Evolutionary conservation across 2,797 vertebrate species (phyloP).

Genomic region (Hemibagrus guttatus): DNA sequence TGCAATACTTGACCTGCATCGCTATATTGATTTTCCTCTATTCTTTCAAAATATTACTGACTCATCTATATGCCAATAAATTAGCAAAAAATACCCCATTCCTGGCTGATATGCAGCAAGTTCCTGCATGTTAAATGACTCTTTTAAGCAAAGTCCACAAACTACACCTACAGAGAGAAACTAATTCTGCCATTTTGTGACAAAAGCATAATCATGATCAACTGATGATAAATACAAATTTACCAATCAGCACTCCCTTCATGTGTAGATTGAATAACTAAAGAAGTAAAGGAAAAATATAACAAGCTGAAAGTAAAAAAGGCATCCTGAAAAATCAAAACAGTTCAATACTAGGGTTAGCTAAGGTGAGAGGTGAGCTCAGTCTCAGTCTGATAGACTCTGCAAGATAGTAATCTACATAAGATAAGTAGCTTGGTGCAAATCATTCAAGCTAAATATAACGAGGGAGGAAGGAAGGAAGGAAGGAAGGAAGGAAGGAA

Average conservation of each 20-base stretch:
- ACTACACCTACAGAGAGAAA: neutral
- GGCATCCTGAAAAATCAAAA: neutral
- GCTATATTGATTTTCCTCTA: neutral
- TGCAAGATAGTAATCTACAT: neutral
- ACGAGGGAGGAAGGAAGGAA: neutral
- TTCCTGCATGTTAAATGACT: neutral
- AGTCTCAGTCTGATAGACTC: neutral
- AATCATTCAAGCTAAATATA: neutral
- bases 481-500: no score
- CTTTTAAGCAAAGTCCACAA: neutral
- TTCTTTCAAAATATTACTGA: neutral
- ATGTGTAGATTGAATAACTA: neutral
- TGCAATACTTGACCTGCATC: neutral
- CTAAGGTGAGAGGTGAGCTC: neutral
- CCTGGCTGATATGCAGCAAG: neutral
- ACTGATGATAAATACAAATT: neutral
- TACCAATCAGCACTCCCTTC: neutral
- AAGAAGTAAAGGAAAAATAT: neutral
- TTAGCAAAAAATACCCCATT: neutral
- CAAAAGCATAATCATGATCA: neutral
- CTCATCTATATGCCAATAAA: neutral
- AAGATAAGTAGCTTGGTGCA: neutral
- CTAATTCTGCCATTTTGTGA: neutral
- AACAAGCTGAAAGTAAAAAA: neutral
- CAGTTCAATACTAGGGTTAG: neutral